These are phyloP conservation scores for Ciconia nigra DNA, from an alignment of 2,797 vertebrate species.

Conservation along the genomic window DNA sequence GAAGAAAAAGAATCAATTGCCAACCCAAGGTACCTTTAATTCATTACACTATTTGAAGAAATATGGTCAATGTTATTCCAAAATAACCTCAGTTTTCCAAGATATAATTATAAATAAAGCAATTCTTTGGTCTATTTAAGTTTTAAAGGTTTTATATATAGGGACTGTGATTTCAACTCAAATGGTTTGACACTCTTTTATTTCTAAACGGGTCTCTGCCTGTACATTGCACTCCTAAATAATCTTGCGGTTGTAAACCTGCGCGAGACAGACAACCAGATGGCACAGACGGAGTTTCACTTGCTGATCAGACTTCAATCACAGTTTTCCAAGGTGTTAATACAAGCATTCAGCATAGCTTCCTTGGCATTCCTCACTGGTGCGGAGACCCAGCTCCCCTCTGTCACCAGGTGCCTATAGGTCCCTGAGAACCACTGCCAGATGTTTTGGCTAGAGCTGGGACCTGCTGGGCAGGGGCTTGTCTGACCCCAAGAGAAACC, in stretches of 20 bases:
- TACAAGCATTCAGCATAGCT: not conserved
- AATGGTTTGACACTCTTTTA: not conserved
- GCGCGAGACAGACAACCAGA: not conserved
- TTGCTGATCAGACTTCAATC: not conserved
- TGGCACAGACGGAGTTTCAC: constrained; percentile 11
- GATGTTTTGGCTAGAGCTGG: not conserved
- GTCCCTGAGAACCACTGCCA: not conserved
- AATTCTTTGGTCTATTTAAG: not conserved
- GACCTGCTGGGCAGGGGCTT: not conserved
- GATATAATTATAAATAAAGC: not conserved
- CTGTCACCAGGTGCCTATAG: constrained; percentile 57
- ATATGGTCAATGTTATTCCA: not conserved
- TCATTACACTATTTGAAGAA: not conserved
- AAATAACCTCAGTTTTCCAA: not conserved
- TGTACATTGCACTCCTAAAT: not conserved
- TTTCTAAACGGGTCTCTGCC: not conserved
- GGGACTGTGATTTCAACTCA: not conserved
- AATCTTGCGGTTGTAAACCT: not conserved
- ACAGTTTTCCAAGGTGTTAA: constrained; percentile 3
- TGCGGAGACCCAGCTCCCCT: not conserved
- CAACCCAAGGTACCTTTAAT: constrained; percentile 70
- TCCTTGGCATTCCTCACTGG: not conserved
- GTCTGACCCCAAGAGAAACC: not conserved
- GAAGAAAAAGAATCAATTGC: constrained; percentile 78
- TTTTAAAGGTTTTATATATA: not conserved